Conservation (phyloP, 2,113 vertebrate genomes). For the Columba janthina region DNA sequence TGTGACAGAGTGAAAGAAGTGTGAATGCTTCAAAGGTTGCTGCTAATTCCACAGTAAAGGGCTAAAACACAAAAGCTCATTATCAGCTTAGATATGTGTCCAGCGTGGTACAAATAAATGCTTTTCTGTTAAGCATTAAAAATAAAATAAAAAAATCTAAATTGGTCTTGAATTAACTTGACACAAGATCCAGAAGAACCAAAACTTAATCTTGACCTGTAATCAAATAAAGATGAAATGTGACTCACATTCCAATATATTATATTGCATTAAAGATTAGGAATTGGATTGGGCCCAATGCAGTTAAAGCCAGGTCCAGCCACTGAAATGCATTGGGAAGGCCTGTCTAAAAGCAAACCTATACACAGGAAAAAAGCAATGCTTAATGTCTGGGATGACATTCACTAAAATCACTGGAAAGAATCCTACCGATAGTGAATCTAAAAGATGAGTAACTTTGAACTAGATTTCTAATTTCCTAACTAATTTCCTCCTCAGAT, state of each 20-base stretch:
- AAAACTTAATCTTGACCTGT: background rate
- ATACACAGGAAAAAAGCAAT: background rate
- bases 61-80: background rate
- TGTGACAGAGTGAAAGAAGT: background rate
- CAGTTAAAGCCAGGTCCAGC: background rate
- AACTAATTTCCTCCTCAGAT: background rate
- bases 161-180: background rate
- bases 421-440: background rate
- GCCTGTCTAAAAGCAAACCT: background rate
- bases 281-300: background rate
- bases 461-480: background rate
- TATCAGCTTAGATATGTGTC: background rate
- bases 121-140: background rate
- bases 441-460: background rate
- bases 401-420: background rate
- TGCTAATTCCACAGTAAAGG: background rate
- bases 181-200: background rate
- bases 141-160: background rate
- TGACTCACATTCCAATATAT: background rate
- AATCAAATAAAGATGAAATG: background rate
- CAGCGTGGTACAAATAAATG: background rate
- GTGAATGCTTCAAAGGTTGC: background rate
- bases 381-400: background rate
- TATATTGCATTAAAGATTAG: background rate
- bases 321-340: background rate